Evolutionary conservation across 2,888 invertebrate species (phyloP).

Genomic region (Macropis europaea): DNA sequence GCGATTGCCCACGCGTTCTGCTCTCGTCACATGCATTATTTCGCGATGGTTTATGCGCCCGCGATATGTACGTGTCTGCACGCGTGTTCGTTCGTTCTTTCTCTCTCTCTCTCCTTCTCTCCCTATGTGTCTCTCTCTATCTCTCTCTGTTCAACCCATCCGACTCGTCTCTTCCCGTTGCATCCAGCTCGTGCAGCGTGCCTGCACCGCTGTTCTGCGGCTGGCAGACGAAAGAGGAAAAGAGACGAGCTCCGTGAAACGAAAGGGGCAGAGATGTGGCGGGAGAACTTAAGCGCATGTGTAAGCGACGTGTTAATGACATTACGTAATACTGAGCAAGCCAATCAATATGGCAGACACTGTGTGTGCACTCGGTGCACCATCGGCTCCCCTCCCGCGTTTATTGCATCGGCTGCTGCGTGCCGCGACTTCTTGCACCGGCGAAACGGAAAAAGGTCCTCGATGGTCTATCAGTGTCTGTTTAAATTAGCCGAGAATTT

Average conservation of each 20-base stretch:
- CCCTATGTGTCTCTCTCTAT: background rate
- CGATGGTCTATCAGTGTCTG: conserved; percentile 15
- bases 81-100: conserved; percentile 29
- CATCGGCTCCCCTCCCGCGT: conserved; percentile 43
- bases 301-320: conserved; percentile 78
- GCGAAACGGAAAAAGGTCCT: background rate
- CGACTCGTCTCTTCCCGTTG: background rate
- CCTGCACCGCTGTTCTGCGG: conserved; percentile 2
- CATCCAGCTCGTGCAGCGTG: conserved; percentile 1
- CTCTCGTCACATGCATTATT: conserved; percentile 56
- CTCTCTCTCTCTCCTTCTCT: background rate
- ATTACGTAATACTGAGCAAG: conserved; percentile 76
- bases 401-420: conserved; percentile 44
- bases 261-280: conserved; percentile 32
- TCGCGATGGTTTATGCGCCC: conserved; percentile 47
- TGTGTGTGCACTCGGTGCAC: conserved; percentile 61
- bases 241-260: background rate
- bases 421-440: conserved; percentile 2
- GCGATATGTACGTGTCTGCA: conserved; percentile 30
- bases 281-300: conserved; percentile 69
- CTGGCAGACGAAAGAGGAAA: background rate
- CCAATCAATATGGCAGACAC: conserved; percentile 76
- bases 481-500: too few species aligned
- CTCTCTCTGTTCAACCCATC: background rate
- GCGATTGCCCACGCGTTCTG: conserved; percentile 37